These are phyloP conservation scores for fruit fly (Drosophila melanogaster) DNA, from an alignment of 1,140 invertebrate genomes.

Conservation along the genomic window Release_6_plus_ISO1_MT NT_033777.3:27353001-27353500, in stretches of 20 bases:
- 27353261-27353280: conserved; percentile 66
- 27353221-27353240: conserved; percentile 79
- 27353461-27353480: conserved; percentile 32
- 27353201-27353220: conserved; percentile 43
- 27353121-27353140: conserved; percentile 22
- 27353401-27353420: conserved; percentile 77
- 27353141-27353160: conserved; percentile 76
- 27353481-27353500: conserved; percentile 1
- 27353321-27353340: conserved; percentile 64
- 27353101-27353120: conserved; percentile 36
- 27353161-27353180: conserved; percentile 46
- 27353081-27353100: neutral
- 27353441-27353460: conserved; percentile 60
- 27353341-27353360: conserved; percentile 40
- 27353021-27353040: conserved; percentile 33
- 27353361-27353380: conserved; percentile 15
- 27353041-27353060: conserved; percentile 77
- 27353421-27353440: conserved; percentile 75
- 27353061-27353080: conserved; percentile 62
- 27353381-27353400: conserved; percentile 65
- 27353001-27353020: conserved; percentile 7
- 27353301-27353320: conserved; percentile 41
- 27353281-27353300: conserved; percentile 44
- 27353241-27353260: conserved; percentile 75
- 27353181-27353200: too few species aligned